Conservation (phyloP, 2,888 invertebrate species). For the Homarus gammarus region DNA sequence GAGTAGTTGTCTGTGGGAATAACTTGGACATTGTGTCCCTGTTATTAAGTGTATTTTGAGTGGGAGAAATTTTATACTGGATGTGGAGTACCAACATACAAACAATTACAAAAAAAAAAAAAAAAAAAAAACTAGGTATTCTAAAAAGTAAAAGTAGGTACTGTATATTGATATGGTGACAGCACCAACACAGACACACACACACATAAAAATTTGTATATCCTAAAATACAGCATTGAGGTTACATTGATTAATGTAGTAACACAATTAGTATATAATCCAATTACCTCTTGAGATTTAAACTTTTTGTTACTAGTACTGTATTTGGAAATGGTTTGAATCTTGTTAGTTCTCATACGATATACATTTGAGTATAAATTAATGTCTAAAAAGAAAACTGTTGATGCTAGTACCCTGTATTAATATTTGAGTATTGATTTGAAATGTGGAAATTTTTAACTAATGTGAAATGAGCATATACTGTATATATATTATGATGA, state of each 20-base stretch:
- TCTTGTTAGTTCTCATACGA: not conserved
- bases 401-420: not conserved
- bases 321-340: not conserved
- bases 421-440: not conserved
- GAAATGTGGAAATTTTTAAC: too few species aligned
- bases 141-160: too few species aligned
- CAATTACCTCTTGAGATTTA: too few species aligned
- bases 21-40: not conserved
- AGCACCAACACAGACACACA: too few species aligned
- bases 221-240: not conserved
- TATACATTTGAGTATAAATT: not conserved
- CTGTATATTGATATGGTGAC: too few species aligned
- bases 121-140: too few species aligned
- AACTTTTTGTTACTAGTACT: too few species aligned
- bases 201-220: too few species aligned
- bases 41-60: not conserved
- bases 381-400: not conserved
- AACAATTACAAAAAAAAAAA: not conserved
- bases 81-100: not conserved
- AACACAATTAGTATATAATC: too few species aligned
- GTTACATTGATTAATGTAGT: not conserved
- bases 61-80: not conserved
- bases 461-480: not conserved
- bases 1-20: conserved; percentile 7
- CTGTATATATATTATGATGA: not conserved